Evolutionary conservation across 2,797 vertebrate genomes (phyloP), one percentile per base, ranked within the genome.

Genomic region (Enteromius treurensis): DNA sequence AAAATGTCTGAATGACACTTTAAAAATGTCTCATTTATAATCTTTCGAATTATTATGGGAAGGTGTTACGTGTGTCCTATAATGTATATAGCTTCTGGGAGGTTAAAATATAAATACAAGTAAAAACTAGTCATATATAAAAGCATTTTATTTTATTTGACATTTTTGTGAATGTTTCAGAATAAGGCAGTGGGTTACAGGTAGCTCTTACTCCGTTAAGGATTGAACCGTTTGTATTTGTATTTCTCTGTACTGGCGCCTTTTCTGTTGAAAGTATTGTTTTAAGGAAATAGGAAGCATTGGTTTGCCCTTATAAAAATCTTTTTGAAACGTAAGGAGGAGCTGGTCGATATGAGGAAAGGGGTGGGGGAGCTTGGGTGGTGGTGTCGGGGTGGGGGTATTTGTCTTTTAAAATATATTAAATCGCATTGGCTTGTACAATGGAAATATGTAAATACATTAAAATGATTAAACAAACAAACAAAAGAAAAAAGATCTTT

Each of bases 331-430:
- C 19, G 60, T 34, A 49, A 71, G 49, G 79, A 76, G 73, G 77
- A 79, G 75, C 69, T 71, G 51, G 73, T 84, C 67, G 70, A 55
- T 85, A 79, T 70, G 65, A 83, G 21, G 29, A 53, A 79, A 53
- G 13, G 65, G 49, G 70, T 69, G 60, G 60, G 64, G 80, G 78
- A 32, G 62, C 62, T 77, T 68, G 55, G 49, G 3, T 51, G 75
- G 34, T 60, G 77, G 47, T 47, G 51, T 21, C 64, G 62, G 58
- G 64, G 64, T 21, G 71, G 80, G 1, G 45, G 3, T 68, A 26
- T 10, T 1, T 51, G 19, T 21, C 76, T 77, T 58, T 60, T 2
- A 7, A 76, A 34, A 32, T 32, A 29, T 7, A 64, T 64, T 15
- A 1, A 17, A 64, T 64, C 4, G 13, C 32, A 0, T 34, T 15